phyloP scores from a whole-genome alignment of 2,888 invertebrate genomes.

The Acanthosepion pharaonis region DNA sequence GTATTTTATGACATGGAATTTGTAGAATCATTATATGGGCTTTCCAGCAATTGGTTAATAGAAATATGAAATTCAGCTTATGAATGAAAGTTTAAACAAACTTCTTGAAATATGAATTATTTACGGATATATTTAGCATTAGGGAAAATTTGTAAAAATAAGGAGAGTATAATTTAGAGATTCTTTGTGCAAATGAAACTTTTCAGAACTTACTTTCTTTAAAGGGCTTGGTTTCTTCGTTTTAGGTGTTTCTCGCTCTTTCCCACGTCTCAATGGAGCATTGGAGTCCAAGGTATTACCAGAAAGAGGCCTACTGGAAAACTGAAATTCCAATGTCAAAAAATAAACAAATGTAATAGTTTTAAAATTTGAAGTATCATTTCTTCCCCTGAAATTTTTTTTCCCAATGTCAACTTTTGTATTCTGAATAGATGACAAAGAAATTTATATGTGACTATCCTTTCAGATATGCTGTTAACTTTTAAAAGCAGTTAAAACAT shows the following conservation, averaged over 20 bases:
- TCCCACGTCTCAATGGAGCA: constrained; percentile 75
- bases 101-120: background rate
- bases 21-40: background rate
- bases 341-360: background rate
- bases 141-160: too few relatives aligned
- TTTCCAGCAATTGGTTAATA: background rate
- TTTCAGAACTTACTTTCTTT: constrained; percentile 71
- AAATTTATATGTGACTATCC: too few relatives aligned
- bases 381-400: too few relatives aligned
- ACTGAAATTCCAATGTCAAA: background rate
- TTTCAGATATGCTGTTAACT: too few relatives aligned
- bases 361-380: too few relatives aligned
- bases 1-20: background rate
- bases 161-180: too few relatives aligned
- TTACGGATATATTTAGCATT: background rate
- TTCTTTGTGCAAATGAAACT: too few relatives aligned
- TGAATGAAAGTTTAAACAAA: background rate
- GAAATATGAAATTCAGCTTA: background rate
- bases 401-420: too few relatives aligned
- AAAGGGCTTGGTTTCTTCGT: constrained; percentile 75
- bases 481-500: too few relatives aligned
- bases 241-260: constrained; percentile 76
- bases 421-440: too few relatives aligned
- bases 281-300: constrained; percentile 70
- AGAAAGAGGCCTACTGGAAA: background rate